Conservation (phyloP, 2,888 invertebrate genomes). For the Acleris laterana region DNA sequence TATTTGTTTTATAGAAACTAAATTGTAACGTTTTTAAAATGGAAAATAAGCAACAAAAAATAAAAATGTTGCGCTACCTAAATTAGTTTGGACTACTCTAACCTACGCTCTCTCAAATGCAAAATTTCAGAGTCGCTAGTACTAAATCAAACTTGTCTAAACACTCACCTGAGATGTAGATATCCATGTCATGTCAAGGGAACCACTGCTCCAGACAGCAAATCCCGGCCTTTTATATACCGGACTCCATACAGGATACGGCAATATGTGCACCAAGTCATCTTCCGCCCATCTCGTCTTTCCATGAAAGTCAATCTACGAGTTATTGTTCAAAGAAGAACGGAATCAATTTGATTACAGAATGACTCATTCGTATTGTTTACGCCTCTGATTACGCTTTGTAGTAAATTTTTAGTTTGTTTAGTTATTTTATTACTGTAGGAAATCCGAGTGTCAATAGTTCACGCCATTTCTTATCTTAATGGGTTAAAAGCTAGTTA, state of each 20-base stretch:
- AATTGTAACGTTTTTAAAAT: no score
- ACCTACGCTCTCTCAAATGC: no score
- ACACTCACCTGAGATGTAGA: constrained; percentile 3
- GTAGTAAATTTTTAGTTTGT: not conserved
- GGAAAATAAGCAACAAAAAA: no score
- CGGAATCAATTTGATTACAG: constrained; percentile 48
- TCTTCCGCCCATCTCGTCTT: constrained; percentile 57
- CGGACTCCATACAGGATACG: constrained; percentile 53
- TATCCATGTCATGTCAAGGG: constrained; percentile 25
- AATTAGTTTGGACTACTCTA: no score
- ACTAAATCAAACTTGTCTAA: not conserved
- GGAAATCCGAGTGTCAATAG: no score
- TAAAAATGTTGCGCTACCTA: no score
- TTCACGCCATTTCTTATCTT: no score
- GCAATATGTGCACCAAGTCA: constrained; percentile 46
- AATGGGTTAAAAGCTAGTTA: no score
- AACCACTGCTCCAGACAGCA: constrained; percentile 40
- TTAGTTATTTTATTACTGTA: not conserved
- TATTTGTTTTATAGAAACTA: no score
- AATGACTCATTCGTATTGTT: constrained; percentile 34
- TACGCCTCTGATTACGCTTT: constrained; percentile 2
- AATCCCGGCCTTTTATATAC: constrained; percentile 55
- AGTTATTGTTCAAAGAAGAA: constrained; percentile 68
- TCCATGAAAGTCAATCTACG: constrained; percentile 71
- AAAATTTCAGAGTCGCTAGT: no score